Percentiles rank a stretch among this genome's conserved stretches.
Conservation (phyloP, 2,797 vertebrate genomes). For the Huso huso region DNA sequence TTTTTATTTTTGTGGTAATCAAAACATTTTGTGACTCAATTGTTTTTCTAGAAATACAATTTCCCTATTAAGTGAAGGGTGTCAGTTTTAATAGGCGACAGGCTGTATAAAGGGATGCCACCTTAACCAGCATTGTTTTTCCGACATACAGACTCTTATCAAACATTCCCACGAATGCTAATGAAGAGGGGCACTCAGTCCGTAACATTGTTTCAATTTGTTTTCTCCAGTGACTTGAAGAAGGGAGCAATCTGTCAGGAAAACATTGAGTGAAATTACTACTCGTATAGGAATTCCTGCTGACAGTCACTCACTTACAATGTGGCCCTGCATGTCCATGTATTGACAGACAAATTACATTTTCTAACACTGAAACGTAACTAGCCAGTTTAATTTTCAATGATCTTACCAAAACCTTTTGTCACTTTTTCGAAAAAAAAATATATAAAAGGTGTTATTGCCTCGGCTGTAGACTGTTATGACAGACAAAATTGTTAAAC, state of each 20-base stretch:
- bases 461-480: slow-evolving; percentile 62
- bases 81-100: slow-evolving; percentile 65
- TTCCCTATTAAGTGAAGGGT: slow-evolving; percentile 62
- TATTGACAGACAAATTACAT: slow-evolving; percentile 94
- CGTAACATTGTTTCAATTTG: slow-evolving; percentile 81
- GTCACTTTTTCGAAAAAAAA: slow-evolving; percentile 39
- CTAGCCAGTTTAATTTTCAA: slow-evolving; percentile 79
- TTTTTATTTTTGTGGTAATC: slow-evolving; percentile 22
- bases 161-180: slow-evolving; percentile 76
- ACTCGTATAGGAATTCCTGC: slow-evolving; percentile 71
- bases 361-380: slow-evolving; percentile 76
- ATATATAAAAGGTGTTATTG: slow-evolving; percentile 35
- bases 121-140: slow-evolving; percentile 56
- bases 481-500: slow-evolving; percentile 76
- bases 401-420: slow-evolving; percentile 67
- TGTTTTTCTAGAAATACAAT: slow-evolving; percentile 61
- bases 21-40: slow-evolving; percentile 41
- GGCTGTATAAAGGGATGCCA: slow-evolving; percentile 40
- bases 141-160: slow-evolving; percentile 51
- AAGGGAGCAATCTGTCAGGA: slow-evolving; percentile 95
- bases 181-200: slow-evolving; percentile 92
- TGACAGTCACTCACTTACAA: slow-evolving; percentile 80
- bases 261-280: slow-evolving; percentile 92
- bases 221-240: slow-evolving; percentile 83
- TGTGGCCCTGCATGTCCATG: slow-evolving; percentile 62